Conservation (phyloP, 2,888 invertebrate genomes). For the Rotaria macrura region DNA sequence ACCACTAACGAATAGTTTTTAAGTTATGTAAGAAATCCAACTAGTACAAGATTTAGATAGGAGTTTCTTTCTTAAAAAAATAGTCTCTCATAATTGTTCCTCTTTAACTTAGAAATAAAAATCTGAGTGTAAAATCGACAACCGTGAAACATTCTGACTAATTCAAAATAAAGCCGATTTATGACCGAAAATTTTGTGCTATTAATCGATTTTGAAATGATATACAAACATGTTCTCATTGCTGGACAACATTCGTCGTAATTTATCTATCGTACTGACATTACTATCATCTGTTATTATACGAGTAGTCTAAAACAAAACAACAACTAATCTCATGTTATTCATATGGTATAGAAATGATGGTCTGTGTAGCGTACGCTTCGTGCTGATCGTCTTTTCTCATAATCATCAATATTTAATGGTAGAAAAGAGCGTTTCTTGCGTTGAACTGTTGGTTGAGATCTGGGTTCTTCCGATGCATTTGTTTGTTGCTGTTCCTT, state of each 20-base stretch:
- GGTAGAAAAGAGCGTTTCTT: not conserved
- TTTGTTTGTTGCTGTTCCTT: not conserved
- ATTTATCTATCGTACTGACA: not conserved
- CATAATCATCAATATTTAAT: not conserved
- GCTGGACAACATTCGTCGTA: not conserved
- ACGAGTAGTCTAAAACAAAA: not conserved
- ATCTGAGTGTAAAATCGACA: too few relatives aligned
- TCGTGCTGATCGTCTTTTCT: constrained; percentile 9
- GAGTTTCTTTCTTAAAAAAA: too few relatives aligned
- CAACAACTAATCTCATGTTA: not conserved
- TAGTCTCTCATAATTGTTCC: too few relatives aligned
- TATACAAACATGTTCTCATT: not conserved
- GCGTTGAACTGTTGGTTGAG: not conserved
- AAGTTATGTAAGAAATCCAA: too few relatives aligned
- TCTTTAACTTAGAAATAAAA: too few relatives aligned
- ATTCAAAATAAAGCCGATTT: too few relatives aligned
- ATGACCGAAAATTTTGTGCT: too few relatives aligned
- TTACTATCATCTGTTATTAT: not conserved
- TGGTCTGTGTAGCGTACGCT: not conserved
- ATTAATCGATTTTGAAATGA: too few relatives aligned
- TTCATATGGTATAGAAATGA: not conserved
- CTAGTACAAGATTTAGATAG: too few relatives aligned
- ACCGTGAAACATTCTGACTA: too few relatives aligned
- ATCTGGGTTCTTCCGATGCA: not conserved
- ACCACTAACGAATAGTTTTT: too few relatives aligned